Conservation (phyloP, 1,140 invertebrate genomes). For the Amphibalanus amphitrite region DNA sequence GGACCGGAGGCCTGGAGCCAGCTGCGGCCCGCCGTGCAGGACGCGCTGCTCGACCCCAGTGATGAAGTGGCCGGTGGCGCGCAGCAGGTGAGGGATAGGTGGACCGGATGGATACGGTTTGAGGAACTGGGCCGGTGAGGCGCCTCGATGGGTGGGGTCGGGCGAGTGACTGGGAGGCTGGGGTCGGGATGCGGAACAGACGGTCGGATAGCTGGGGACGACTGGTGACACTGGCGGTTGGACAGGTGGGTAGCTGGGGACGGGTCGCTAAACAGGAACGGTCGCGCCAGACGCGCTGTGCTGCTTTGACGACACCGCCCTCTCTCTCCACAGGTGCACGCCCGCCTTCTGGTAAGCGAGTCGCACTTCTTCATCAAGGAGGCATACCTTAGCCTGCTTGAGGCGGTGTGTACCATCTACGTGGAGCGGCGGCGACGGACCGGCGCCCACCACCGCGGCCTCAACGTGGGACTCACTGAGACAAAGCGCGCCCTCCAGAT, state of each 20-base stretch:
- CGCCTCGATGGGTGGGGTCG: too few relatives aligned
- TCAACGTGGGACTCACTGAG: background rate
- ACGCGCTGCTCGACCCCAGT: background rate
- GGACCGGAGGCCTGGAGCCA: background rate
- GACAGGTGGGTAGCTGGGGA: too few relatives aligned
- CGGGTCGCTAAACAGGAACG: too few relatives aligned
- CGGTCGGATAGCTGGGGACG: too few relatives aligned
- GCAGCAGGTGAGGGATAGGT: background rate
- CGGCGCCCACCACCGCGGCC: background rate
- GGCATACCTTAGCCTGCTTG: conserved; percentile 17
- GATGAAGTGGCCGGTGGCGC: background rate
- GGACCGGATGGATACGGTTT: too few relatives aligned
- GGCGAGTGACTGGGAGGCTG: too few relatives aligned
- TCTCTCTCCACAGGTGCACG: conserved; percentile 12
- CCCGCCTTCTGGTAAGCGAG: conserved; percentile 16
- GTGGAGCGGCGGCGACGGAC: background rate
- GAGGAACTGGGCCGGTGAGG: too few relatives aligned
- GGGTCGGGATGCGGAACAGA: too few relatives aligned
- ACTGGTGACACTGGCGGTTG: too few relatives aligned
- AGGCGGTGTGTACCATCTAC: conserved; percentile 12
- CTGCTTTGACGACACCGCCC: too few relatives aligned
- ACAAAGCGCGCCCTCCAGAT: background rate
- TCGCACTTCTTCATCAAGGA: conserved; percentile 17
- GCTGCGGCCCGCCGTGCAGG: background rate
- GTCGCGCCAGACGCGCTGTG: too few relatives aligned